Percentiles rank a stretch among this genome's conserved stretches.
These are phyloP conservation scores for Petrocephalus schoutedeni DNA, from an alignment of 2,797 vertebrate genomes.

Conservation along the genomic window DNA sequence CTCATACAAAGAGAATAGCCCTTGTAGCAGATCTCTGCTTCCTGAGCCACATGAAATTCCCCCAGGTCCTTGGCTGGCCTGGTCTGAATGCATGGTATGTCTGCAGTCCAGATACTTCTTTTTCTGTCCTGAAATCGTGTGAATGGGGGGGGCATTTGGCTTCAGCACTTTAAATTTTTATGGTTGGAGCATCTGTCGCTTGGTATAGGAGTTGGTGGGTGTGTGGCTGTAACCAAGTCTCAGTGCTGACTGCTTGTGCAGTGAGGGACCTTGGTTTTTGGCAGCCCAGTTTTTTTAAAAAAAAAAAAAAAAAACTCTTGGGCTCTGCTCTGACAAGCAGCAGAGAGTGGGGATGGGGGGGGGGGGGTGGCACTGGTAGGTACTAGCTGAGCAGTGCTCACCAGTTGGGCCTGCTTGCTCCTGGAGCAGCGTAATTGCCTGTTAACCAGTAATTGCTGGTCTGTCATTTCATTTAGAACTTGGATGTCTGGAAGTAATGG, in stretches of 20 bases:
- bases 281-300: neutral
- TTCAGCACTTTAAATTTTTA: neutral
- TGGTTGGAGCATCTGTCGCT: neutral
- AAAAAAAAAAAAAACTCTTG: neutral
- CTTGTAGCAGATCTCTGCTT: neutral
- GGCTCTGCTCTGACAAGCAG: neutral
- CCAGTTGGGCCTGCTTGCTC: neutral
- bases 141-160: neutral
- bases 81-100: neutral
- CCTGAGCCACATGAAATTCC: neutral
- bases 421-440: neutral
- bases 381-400: neutral
- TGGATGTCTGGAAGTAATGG: neutral
- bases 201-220: neutral
- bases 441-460: neutral
- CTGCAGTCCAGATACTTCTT: neutral
- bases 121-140: neutral
- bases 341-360: neutral
- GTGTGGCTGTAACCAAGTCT: neutral
- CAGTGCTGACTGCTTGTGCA: neutral
- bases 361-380: neutral
- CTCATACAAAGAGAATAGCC: neutral
- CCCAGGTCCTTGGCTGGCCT: neutral
- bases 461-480: constrained; percentile 5
- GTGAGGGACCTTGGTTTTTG: neutral